phyloP scores from a whole-genome alignment of 2,113 vertebrate genomes.

The Tychaedon coryphoeus region DNA sequence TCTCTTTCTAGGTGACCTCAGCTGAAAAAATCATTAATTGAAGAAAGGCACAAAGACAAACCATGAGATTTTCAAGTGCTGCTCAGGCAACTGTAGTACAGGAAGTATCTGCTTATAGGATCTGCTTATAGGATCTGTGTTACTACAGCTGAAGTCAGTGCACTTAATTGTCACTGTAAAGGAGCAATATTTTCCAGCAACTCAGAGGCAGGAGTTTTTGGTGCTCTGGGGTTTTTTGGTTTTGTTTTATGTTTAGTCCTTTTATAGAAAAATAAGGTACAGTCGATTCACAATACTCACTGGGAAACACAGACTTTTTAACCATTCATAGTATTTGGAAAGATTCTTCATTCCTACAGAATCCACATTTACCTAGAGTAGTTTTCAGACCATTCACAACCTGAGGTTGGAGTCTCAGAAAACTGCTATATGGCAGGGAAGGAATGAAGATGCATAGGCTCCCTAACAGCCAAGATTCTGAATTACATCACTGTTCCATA shows the following conservation, averaged over 20 bases:
- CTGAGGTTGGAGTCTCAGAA: not conserved
- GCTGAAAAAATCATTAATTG: not conserved
- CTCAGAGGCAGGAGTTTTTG: not conserved
- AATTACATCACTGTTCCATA: conserved; percentile 69
- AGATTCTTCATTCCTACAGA: conserved; percentile 11
- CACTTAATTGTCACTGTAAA: not conserved
- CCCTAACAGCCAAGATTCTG: conserved; percentile 50
- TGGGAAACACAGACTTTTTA: not conserved
- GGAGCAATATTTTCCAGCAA: not conserved
- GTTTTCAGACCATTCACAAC: conserved; percentile 21
- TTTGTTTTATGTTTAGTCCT: not conserved
- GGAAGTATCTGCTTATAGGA: not conserved
- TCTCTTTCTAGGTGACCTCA: not conserved
- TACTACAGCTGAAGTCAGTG: not conserved
- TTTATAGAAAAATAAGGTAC: not conserved
- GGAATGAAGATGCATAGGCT: conserved; percentile 34
- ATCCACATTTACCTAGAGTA: not conserved
- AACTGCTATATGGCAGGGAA: conserved; percentile 13
- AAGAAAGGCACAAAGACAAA: not conserved
- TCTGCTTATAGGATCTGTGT: not conserved
- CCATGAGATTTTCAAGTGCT: not conserved
- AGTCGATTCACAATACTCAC: not conserved
- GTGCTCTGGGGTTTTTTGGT: not conserved
- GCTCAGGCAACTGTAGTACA: not conserved
- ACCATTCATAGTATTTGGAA: conserved; percentile 2